Evolutionary conservation across 2,888 invertebrate species (phyloP).

Genomic region (Drosophila imparisetae): DNA sequence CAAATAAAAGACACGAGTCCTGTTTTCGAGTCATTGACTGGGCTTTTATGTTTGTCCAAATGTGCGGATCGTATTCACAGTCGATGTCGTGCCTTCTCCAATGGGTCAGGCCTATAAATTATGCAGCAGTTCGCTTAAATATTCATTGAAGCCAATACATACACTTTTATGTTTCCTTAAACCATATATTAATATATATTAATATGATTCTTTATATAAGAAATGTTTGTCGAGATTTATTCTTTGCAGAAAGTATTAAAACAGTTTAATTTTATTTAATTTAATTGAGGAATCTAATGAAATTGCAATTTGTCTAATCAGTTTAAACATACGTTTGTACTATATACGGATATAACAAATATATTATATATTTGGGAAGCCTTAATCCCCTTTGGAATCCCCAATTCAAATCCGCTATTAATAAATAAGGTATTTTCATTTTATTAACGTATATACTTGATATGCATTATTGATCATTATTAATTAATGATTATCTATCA

Average conservation of each 20-base stretch:
- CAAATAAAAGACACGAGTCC: conserved; percentile 68
- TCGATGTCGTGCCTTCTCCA: conserved; percentile 32
- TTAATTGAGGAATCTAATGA: background rate
- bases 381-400: background rate
- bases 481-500: background rate
- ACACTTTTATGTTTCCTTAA: background rate
- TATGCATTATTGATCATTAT: background rate
- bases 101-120: conserved; percentile 46
- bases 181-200: background rate
- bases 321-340: background rate
- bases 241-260: background rate
- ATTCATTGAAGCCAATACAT: background rate
- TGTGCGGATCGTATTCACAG: conserved; percentile 19
- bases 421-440: background rate
- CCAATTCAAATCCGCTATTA: background rate
- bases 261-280: background rate
- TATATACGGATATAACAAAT: background rate
- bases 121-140: background rate
- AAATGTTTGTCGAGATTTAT: background rate
- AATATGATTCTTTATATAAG: background rate
- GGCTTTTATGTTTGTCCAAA: conserved; percentile 37
- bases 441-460: background rate
- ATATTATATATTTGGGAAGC: background rate
- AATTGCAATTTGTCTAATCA: background rate
- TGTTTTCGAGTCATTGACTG: conserved; percentile 71